A percentile compares a stretch with the other conserved stretches of the same genome.
These are phyloP conservation scores for Poicephalus meyeri DNA, from an alignment of 2,113 vertebrate genomes.

Conservation along the genomic window DNA sequence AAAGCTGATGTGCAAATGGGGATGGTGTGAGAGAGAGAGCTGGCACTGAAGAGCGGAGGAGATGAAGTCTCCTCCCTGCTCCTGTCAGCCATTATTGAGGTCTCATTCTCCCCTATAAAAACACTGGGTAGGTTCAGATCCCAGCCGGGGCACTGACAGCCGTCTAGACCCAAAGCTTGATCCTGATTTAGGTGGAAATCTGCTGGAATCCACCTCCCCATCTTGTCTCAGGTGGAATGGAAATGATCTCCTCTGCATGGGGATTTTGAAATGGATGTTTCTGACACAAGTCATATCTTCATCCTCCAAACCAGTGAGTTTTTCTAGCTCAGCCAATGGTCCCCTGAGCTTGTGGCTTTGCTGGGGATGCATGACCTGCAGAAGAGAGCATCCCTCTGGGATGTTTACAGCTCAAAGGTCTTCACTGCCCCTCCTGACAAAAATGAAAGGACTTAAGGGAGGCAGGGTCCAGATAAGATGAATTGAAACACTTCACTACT, in stretches of 20 bases:
- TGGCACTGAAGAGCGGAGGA: neutral
- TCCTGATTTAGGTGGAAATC: neutral
- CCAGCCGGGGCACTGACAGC: neutral
- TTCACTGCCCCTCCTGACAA: neutral
- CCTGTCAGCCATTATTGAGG: neutral
- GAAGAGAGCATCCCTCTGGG: neutral
- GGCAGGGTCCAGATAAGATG: neutral
- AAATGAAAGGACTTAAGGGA: neutral
- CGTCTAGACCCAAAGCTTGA: neutral
- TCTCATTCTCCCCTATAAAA: neutral
- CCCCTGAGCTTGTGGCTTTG: neutral
- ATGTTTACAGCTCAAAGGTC: neutral
- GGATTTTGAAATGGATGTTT: neutral
- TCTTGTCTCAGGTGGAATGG: neutral
- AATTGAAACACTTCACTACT: neutral
- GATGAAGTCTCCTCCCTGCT: neutral
- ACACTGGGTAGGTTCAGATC: neutral
- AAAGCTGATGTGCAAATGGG: constrained; percentile 40
- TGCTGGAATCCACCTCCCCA: neutral
- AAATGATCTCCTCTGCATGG: neutral
- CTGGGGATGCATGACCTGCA: neutral
- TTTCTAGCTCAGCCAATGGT: neutral
- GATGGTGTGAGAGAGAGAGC: neutral
- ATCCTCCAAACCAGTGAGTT: neutral
- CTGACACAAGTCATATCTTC: neutral